Base-by-base conservation (phyloP, 2,113 vertebrate species). In the Fulmarus glacialis region DNA sequence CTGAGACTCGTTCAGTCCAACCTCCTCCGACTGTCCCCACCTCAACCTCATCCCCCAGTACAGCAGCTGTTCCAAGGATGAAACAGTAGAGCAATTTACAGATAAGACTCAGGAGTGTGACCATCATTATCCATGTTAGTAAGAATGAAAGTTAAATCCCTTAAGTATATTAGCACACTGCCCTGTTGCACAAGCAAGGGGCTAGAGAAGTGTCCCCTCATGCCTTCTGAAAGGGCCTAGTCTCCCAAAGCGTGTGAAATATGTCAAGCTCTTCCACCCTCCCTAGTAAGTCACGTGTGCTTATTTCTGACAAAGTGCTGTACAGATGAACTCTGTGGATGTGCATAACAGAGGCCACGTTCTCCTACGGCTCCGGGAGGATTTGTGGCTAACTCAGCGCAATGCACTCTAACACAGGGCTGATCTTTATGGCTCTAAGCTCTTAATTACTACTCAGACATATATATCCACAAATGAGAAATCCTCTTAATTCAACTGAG, bases 401-500 rank as follows among this genome's bases (percentile, higher is more conserved):
- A 86, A 55, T 12, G 22, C 12, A 48, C 36, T 34, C 19, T 32
- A 59, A 87, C 27, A 50, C 34, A 30, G 36, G 59, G 26, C 38
- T 94, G 53, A 72, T 85, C 62, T 67, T 72, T 29, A 38, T 11
- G n/a, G 58, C 73, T 59, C 24, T 43, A 85, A 93, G 26, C n/a
- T 88, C 78, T 73, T 62, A 78, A 87, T 71, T 68, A 81, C 72
- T 43, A 79, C 68, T 93, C 92, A 97, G 60, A 59, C 74, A 43
- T 9, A 72, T 50, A 29, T 43, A 83, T 81, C 84, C 91, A 93
- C 42, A 94, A 79, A 80, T 60, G 17, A 80, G 53, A 96, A 95
- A 91, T 77, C 53, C 48, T 93, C 82, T 95, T 87, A 81, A 79
- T 90, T 96, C 87, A 96, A 78, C 79, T 21, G 40, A 85, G 17